Evolutionary conservation across 2,888 invertebrate genomes (phyloP).

Genomic region (Agrotis ipsilon): DNA sequence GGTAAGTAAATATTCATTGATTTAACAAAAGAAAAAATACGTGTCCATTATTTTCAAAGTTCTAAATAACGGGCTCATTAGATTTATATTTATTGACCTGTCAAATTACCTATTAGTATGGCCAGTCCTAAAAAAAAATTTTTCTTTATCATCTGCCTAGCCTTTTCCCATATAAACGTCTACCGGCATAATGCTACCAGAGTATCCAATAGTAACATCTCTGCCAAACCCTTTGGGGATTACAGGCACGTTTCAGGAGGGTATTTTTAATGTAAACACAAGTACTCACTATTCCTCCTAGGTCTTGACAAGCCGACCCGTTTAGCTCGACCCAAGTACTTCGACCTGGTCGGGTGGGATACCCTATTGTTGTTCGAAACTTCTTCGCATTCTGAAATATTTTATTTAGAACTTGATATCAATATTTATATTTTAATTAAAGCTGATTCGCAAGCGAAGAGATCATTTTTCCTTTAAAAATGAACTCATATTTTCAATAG

Average conservation of each 20-base stretch:
- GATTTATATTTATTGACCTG: too few species aligned
- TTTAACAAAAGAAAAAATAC: too few species aligned
- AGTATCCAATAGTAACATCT: not conserved
- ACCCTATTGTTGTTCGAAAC: constrained; percentile 73
- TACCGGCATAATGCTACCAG: too few species aligned
- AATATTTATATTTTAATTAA: not conserved
- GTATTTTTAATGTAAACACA: constrained; percentile 16
- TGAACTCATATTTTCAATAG: constrained; percentile 3
- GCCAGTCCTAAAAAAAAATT: not conserved
- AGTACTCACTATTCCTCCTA: constrained; percentile 78
- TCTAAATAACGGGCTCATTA: too few species aligned
- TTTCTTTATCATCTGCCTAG: not conserved
- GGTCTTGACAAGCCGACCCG: constrained; percentile 84
- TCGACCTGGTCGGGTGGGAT: constrained; percentile 74
- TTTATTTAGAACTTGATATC: constrained; percentile 30
- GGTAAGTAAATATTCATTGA: not conserved
- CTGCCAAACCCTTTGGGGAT: not conserved
- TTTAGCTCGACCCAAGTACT: constrained; percentile 82
- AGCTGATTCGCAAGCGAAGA: constrained; percentile 33
- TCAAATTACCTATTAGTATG: too few species aligned
- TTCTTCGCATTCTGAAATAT: constrained; percentile 79
- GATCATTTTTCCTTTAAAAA: constrained; percentile 1
- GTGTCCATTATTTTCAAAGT: too few species aligned
- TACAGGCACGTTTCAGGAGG: not conserved
- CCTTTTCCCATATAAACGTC: not conserved